Evolutionary conservation across 2,888 invertebrate species (phyloP).

Genomic region (Orthonevra nobilis): DNA sequence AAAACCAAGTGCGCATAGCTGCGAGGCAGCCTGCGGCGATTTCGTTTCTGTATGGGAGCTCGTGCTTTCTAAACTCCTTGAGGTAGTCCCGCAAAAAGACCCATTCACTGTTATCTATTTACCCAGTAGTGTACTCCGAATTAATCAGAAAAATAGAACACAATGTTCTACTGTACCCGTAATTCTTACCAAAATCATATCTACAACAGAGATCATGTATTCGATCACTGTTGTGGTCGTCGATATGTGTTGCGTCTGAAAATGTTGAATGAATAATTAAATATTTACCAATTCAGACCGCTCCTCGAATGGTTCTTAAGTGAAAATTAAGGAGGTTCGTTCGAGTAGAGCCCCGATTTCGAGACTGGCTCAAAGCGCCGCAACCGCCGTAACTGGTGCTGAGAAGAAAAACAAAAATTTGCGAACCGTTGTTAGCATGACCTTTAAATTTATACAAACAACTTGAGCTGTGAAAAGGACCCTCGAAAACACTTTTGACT

Average conservation of each 20-base stretch:
- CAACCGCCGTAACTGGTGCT: background rate
- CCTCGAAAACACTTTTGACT: constrained; percentile 39
- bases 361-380: constrained; percentile 26
- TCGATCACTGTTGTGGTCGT: constrained; percentile 1
- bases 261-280: constrained; percentile 20
- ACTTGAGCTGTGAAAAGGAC: constrained; percentile 19
- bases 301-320: constrained; percentile 7
- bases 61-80: constrained; percentile 51
- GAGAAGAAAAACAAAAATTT: background rate
- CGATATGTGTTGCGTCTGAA: constrained; percentile 7
- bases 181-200: background rate
- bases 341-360: constrained; percentile 11
- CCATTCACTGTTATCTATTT: constrained; percentile 34
- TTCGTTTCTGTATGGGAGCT: no score
- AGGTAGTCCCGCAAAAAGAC: constrained; percentile 42
- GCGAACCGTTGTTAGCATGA: constrained; percentile 27
- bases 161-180: background rate
- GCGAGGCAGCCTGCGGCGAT: constrained; percentile 7
- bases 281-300: constrained; percentile 31
- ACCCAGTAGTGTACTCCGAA: constrained; percentile 1
- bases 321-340: constrained; percentile 21
- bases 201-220: background rate
- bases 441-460: constrained; percentile 35
- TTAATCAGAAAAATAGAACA: constrained; percentile 1
- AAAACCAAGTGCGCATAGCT: constrained; percentile 19